Conservation (phyloP, 2,797 vertebrate genomes). For the Acipenser ruthenus region DNA sequence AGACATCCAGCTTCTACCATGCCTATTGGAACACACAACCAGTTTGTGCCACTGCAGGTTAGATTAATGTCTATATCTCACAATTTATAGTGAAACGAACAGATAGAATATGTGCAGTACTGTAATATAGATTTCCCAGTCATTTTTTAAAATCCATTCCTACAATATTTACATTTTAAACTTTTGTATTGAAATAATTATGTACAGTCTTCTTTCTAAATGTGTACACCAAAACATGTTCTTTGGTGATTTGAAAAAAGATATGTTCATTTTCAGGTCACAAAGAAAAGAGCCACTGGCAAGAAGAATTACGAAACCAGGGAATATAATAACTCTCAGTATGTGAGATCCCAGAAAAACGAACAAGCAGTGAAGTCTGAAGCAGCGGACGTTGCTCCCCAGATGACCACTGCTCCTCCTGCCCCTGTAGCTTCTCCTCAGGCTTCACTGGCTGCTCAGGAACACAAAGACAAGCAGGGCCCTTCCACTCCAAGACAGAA, state of each 20-base stretch:
- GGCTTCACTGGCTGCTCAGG: slow-evolving; percentile 10
- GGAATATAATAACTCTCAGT: slow-evolving; percentile 63
- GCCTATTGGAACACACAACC: slow-evolving; percentile 77
- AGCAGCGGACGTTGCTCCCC: slow-evolving; percentile 29
- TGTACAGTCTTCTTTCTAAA: not conserved
- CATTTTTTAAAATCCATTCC: not conserved
- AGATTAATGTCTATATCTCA: slow-evolving; percentile 18
- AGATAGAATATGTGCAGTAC: too few species aligned
- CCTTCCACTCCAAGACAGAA: slow-evolving; percentile 48
- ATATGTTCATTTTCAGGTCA: slow-evolving; percentile 66
- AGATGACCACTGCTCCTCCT: slow-evolving; percentile 16
- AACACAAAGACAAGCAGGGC: slow-evolving; percentile 44
- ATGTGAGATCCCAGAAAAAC: slow-evolving; percentile 49
- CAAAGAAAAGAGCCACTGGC: slow-evolving; percentile 84
- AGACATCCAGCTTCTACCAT: slow-evolving; percentile 47
- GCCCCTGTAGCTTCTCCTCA: too few species aligned
- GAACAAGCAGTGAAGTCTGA: slow-evolving; percentile 44
- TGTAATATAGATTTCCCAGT: too few species aligned
- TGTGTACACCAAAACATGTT: not conserved
- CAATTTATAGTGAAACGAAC: too few species aligned
- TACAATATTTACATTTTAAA: not conserved
- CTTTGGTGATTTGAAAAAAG: not conserved
- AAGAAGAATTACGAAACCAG: slow-evolving; percentile 74
- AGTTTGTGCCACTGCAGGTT: slow-evolving; percentile 94
- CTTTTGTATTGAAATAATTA: too few species aligned